Base-by-base conservation (phyloP, 1,140 invertebrate genomes). In the Trichogramma pretiosum region DNA sequence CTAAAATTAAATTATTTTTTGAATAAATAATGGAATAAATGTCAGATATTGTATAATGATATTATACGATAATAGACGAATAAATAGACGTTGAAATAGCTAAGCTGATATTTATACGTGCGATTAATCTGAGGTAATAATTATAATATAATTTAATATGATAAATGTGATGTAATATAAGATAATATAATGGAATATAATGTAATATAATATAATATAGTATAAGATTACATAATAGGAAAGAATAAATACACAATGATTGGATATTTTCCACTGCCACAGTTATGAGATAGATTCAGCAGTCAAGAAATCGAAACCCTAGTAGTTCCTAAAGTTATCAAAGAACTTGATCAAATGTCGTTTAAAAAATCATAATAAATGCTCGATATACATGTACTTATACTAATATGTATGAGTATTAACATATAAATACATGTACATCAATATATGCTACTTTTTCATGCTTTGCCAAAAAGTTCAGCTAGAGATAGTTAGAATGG, bases 161-260 rank as follows among this genome's bases (percentile, higher is more conserved):
- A 36, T 43, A 48, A 42, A 42, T 21, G 24, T 17, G 19, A 42
- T 23, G n/a, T 41, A 50, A 28, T 28, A 7, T 28, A 28, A 28
- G 24, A 16, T 50, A 28, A 50, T 50, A n/a, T 50, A 36, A n/a
- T n/a, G n/a, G n/a, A n/a, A 44, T 50, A 44, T 28, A 28, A 28
- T 28, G 24, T 28, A 28, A 50, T 50, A 24, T 50, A 28, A 43
- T 49, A 48, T 17, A 30, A 42, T 23, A 14, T 41, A 47, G 40
- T 47, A 36, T 42, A 42, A 48, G 40, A 30, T 43, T 38, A 49
- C 44, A 49, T 28, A 44, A 36, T 44, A 44, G 18, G 40, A 3
- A 49, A n/a, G 41, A 49, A 49, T 49, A 49, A 44, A 49, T 49
- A 49, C 44, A 49, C 40, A 49, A 40, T 40, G n/a, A n/a, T n/a